Conservation (phyloP, 2,888 invertebrate species). For the Drosophila macrospina region DNA sequence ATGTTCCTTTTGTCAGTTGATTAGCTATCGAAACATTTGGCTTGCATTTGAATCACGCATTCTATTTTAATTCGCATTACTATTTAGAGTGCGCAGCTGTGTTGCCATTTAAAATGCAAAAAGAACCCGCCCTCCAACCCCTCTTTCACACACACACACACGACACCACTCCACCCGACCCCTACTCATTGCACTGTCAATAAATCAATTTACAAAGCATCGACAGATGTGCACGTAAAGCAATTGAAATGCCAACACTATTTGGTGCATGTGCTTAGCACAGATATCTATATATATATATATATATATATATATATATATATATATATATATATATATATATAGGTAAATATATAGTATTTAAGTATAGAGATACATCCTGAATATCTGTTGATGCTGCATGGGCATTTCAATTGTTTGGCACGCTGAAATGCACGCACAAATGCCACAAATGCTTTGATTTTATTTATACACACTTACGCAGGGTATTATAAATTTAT, state of each 20-base stretch:
- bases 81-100: constrained; percentile 52
- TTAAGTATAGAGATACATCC: constrained; percentile 16
- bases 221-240: constrained; percentile 66
- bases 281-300: constrained; percentile 4
- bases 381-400: constrained; percentile 55
- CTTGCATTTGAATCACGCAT: constrained; percentile 46
- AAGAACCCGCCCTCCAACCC: background rate
- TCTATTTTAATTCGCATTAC: constrained; percentile 52
- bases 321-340: constrained; percentile 19
- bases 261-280: constrained; percentile 47
- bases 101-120: constrained; percentile 46
- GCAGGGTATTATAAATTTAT: constrained; percentile 26
- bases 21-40: constrained; percentile 41
- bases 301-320: constrained; percentile 7
- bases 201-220: constrained; percentile 63
- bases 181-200: constrained; percentile 28
- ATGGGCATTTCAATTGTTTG: constrained; percentile 62
- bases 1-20: constrained; percentile 47
- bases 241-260: constrained; percentile 71
- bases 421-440: constrained; percentile 66
- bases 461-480: constrained; percentile 31
- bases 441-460: constrained; percentile 63
- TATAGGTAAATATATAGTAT: background rate
- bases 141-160: background rate
- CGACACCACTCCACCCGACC: background rate